Evolutionary conservation across 2,888 invertebrate genomes (phyloP).

Genomic region (Synanthedon tipuliformis): DNA sequence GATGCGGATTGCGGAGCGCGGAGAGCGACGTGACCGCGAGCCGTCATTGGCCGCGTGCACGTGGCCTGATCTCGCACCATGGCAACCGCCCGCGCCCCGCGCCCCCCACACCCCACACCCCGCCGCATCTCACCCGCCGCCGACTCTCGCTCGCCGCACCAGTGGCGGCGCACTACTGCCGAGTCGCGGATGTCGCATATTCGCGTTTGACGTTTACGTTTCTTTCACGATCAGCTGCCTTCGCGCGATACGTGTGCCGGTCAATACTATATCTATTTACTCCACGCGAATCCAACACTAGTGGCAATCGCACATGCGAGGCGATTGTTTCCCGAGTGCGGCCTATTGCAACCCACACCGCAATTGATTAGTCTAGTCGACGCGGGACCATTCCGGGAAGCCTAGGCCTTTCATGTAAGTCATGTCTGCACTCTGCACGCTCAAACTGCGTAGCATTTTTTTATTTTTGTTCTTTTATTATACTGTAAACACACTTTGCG

Average conservation of each 20-base stretch:
- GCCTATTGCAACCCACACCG: too few relatives aligned
- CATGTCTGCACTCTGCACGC: too few relatives aligned
- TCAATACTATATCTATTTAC: slow-evolving; percentile 24
- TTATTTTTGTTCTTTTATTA: too few relatives aligned
- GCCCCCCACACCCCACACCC: slow-evolving; percentile 16
- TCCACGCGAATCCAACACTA: slow-evolving; percentile 14
- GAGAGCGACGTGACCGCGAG: slow-evolving; percentile 11
- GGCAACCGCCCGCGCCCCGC: slow-evolving; percentile 50
- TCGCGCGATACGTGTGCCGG: slow-evolving; percentile 18
- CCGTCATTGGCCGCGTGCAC: slow-evolving; percentile 75
- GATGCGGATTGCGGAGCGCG: neutral
- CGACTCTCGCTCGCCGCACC: slow-evolving; percentile 5
- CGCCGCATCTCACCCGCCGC: slow-evolving; percentile 18
- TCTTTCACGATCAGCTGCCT: neutral
- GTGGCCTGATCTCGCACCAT: slow-evolving; percentile 84
- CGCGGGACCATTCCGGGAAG: too few relatives aligned
- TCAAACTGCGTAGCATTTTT: too few relatives aligned
- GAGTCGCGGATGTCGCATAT: neutral
- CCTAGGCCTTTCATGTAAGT: too few relatives aligned
- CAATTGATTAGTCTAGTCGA: too few relatives aligned
- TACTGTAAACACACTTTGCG: too few relatives aligned
- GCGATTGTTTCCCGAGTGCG: too few relatives aligned
- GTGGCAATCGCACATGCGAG: too few relatives aligned
- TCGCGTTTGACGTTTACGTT: neutral
- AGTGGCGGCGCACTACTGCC: slow-evolving; percentile 15